A percentile compares a stretch with the other conserved stretches of the same genome.
Evolutionary conservation across 2,113 vertebrate species (phyloP).

Genomic region (Psettodes erumei): DNA sequence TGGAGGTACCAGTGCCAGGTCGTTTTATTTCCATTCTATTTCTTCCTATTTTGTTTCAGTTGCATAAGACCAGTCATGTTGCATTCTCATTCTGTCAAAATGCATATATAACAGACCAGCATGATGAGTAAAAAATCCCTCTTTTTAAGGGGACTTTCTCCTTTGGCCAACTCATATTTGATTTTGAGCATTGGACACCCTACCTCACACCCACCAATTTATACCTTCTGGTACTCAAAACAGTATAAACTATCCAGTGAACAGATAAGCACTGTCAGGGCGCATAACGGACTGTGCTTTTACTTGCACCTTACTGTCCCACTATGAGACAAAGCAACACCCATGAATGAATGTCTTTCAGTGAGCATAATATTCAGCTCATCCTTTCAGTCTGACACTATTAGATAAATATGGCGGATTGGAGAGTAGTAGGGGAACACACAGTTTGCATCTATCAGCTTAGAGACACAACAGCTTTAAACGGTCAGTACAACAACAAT

Average conservation of each 20-base stretch:
- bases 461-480: slow-evolving; percentile 49
- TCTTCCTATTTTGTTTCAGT: slow-evolving; percentile 40
- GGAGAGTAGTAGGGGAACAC: slow-evolving; percentile 33
- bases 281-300: slow-evolving; percentile 51
- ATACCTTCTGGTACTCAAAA: slow-evolving; percentile 31
- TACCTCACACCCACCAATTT: slow-evolving; percentile 29
- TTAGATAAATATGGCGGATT: slow-evolving; percentile 43
- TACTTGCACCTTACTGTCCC: slow-evolving; percentile 64
- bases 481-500: slow-evolving; percentile 38
- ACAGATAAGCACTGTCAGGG: slow-evolving; percentile 36
- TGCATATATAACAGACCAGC: slow-evolving; percentile 66
- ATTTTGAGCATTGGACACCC: slow-evolving; percentile 23
- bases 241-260: slow-evolving; percentile 44
- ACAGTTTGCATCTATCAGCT: slow-evolving; percentile 42
- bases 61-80: slow-evolving; percentile 71
- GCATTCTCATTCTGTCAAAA: slow-evolving; percentile 59
- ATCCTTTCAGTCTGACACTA: slow-evolving; percentile 44
- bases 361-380: slow-evolving; percentile 48
- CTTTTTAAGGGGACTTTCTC: slow-evolving; percentile 11
- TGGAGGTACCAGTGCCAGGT: slow-evolving; percentile 26
- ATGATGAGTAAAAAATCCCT: slow-evolving; percentile 29
- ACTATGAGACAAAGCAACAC: slow-evolving; percentile 77
- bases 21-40: slow-evolving; percentile 30
- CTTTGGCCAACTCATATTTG: slow-evolving; percentile 51
- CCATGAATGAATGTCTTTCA: slow-evolving; percentile 69